These are phyloP conservation scores for Cepaea hortensis DNA, from an alignment of 2,888 invertebrate genomes.

Conservation along the genomic window DNA sequence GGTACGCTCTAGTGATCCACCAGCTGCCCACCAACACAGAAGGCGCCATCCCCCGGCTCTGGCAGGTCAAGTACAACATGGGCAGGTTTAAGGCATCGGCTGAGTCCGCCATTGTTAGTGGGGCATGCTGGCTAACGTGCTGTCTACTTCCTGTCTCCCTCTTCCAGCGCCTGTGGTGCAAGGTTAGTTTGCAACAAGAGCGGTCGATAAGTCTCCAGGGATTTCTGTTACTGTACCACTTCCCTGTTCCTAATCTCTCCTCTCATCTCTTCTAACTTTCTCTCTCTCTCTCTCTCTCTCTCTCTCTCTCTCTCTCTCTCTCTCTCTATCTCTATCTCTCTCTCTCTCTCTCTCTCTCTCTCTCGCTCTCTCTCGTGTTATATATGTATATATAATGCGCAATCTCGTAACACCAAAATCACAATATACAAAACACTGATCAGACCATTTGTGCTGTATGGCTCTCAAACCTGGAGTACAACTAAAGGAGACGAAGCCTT, in stretches of 20 bases:
- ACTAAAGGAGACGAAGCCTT: no score
- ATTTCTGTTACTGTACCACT: no score
- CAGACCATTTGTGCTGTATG: no score
- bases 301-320: not conserved
- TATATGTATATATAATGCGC: no score
- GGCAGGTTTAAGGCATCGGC: slow-evolving; percentile 78
- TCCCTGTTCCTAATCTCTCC: not conserved
- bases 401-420: no score
- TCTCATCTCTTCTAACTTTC: not conserved
- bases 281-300: not conserved
- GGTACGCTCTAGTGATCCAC: slow-evolving; percentile 68
- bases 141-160: slow-evolving; percentile 73
- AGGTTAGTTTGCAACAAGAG: slow-evolving; percentile 21
- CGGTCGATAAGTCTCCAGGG: not conserved
- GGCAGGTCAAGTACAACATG: slow-evolving; percentile 79
- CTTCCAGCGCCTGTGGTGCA: slow-evolving; percentile 69
- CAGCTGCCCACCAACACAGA: slow-evolving; percentile 79
- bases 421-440: no score
- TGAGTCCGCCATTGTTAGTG: slow-evolving; percentile 78
- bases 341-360: slow-evolving; percentile 30
- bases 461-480: no score
- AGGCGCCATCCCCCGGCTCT: slow-evolving; percentile 80
- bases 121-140: slow-evolving; percentile 77
- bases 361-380: not conserved
- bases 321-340: not conserved